Evolutionary conservation across 2,888 invertebrate species (phyloP), one percentile per base, ranked within the genome.

Genomic region (Metacarcinus magister): DNA sequence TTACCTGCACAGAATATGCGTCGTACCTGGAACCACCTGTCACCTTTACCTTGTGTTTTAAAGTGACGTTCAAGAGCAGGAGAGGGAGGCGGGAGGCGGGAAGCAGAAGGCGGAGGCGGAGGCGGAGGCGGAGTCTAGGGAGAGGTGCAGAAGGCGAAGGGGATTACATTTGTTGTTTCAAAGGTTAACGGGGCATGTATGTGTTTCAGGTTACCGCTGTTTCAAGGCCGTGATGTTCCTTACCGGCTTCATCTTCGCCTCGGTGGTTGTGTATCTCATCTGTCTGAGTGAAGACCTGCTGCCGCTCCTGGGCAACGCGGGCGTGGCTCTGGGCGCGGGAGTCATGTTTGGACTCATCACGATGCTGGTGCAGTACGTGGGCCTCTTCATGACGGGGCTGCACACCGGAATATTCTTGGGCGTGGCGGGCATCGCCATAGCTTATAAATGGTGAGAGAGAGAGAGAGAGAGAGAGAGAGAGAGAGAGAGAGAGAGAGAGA

Each of bases 191-290:
- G 28, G 28, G 4, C 8, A 23, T 75, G 28, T 75, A 7, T 28
- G 75, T 75, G 60, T 93, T 28, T 2, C 96, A 97, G 99, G 99
- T 95, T 99, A 99, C 98, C 98, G 99, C 97, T 99, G 99, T 97
- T 98, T 99, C 98, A 99, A 99, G 97, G 98, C 98, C 23, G 98
- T 98, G 96, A 99, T 99, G 98, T 99, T 99, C 97, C 98, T 99
- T 94, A 99, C 99, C 93, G 99, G 99, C 60, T 98, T 99, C 97
- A 98, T 99, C 96, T 99, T 99, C 97, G 99, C 98, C 28, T 98
- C 99, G 94, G 98, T 98, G 97, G 98, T 99, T 97, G 98, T 99
- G 89, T 99, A 98, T 97, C 97, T 98, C 97, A 98, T 99, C 97
- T 98, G 99, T 97, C 98, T 98, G 94, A 99, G 99, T 97, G 98